Evolutionary conservation across 2,797 vertebrate species (phyloP), one percentile per base, ranked within the genome.

Genomic region (Mormyrops attenuatus): DNA sequence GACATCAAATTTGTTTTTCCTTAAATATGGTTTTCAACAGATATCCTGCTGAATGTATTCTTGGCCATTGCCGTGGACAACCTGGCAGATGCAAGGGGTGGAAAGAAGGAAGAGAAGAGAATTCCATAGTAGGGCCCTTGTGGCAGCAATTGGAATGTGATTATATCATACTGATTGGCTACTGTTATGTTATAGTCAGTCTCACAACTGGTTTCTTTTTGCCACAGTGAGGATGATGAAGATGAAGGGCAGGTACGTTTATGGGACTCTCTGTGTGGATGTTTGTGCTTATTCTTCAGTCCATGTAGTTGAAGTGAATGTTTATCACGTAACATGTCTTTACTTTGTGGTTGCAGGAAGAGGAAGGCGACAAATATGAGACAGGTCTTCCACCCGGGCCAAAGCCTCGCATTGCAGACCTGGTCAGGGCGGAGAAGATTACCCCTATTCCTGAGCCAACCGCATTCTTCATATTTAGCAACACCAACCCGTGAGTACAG

Each of bases 61-160:
- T 98, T 99, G 97, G 98, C 98, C 93, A 99, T 99, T 22, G 98
- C 98, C 87, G 98, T 99, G 88, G 98, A 99, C 95, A 99, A 99
- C 94, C 95, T 99, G 95, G 98, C 98, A 89, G 98, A 99, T 52
- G 98, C 98, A 41, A 98, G 99, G 94, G 99, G 98, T 99, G 92
- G 99, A 99, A 85, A 99, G 95, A 98, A 97, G 92, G 99, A 99
- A 92, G 97, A 98, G 93, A 99, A 94, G 97, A 98, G 94, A 99
- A 97, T 89, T 97, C 98, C 94, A 96, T 95, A 91, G 95, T 93
- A 89, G 57, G 89, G 89, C 95, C 93, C 95, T 96, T 38, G 15
- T 17, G 34, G 85, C 85, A 87, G 50, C 22, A 52, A 30, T 9
- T 26, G 8, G 20, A 26, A 9, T 87, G 8, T 50, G 8, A 60